Base-by-base conservation (phyloP, 1,140 invertebrate species). In the Yoshiicerus persimilis region DNA sequence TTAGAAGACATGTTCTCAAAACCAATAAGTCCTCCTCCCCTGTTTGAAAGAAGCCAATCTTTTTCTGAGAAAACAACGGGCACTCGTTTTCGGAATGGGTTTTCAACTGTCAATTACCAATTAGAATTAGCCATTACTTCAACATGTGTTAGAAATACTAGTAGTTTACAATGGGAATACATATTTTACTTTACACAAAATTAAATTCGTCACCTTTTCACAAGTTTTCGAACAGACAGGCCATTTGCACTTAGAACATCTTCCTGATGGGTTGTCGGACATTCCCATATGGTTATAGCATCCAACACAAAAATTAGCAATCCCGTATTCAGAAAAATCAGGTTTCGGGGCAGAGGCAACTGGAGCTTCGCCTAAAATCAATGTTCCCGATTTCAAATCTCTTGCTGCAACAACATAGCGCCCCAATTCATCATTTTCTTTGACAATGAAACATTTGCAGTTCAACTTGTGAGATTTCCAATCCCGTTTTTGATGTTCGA, bases 401-500 rank as follows among this genome's bases (percentile, higher is more conserved):
- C 64, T 70, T 25, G 32, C 25, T 1, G 64, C 86, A 5, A 75
- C 25, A 4, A 27, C 25, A 56, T 32, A 13, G 2, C 39, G 2
- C 32, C 39, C 39, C 5, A 27, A 13, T 32, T 27, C 25, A 6
- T 85, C 84, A 20, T 85, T 41, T 27, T 56, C 27, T 16, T 85
- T 8, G 5, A 85, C 8, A 2, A n/a, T n/a, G n/a, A n/a, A n/a
- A n/a, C n/a, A n/a, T n/a, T n/a, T n/a, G n/a, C n/a, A n/a, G n/a
- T n/a, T 91, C 13, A 91, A 90, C 91, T 95, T 96, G 91, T 97
- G 96, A 9, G 91, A 91, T 90, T 95, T 95, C 96, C 96, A 97
- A 91, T 96, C 94, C 84, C 93, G 91, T 90, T 95, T 95, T 92
- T 96, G 96, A 91, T 96, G 96, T 32, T 96, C 94, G 23, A 93